A percentile compares a stretch with the other conserved stretches of the same genome.
Evolutionary conservation across 2,888 invertebrate species (phyloP).

Genomic region (Dysmachus trigonus): DNA sequence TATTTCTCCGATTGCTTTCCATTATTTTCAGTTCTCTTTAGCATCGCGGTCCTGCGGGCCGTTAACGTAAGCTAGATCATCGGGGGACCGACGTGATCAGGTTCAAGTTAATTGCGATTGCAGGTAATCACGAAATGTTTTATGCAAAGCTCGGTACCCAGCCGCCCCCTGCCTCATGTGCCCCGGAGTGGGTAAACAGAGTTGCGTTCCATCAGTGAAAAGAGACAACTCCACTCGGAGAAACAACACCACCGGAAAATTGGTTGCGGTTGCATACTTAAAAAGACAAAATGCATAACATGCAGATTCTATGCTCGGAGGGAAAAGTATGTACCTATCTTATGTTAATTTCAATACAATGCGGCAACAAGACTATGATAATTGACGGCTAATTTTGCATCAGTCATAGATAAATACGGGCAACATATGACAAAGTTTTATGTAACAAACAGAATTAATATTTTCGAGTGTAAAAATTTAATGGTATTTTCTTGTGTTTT

Average conservation of each 20-base stretch:
- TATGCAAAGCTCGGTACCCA: not conserved
- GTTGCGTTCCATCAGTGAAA: not conserved
- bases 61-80: conserved; percentile 9
- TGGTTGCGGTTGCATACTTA: not conserved
- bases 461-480: not conserved
- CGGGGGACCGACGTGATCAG: conserved; percentile 9
- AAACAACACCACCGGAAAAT: not conserved
- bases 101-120: conserved; percentile 30
- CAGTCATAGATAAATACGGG: not conserved
- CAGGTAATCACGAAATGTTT: conserved; percentile 10
- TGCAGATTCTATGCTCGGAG: not conserved
- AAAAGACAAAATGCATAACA: not conserved
- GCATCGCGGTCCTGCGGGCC: not conserved
- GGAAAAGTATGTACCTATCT: not conserved
- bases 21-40: conserved; percentile 36
- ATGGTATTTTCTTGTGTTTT: no score
- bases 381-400: not conserved
- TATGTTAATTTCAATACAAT: not conserved
- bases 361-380: not conserved
- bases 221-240: not conserved
- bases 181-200: not conserved
- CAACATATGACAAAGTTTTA: not conserved
- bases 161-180: not conserved
- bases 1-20: conserved; percentile 34
- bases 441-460: no score